Base-by-base conservation (phyloP, 1,140 invertebrate genomes). In the Drosophila bifasciata region DNA sequence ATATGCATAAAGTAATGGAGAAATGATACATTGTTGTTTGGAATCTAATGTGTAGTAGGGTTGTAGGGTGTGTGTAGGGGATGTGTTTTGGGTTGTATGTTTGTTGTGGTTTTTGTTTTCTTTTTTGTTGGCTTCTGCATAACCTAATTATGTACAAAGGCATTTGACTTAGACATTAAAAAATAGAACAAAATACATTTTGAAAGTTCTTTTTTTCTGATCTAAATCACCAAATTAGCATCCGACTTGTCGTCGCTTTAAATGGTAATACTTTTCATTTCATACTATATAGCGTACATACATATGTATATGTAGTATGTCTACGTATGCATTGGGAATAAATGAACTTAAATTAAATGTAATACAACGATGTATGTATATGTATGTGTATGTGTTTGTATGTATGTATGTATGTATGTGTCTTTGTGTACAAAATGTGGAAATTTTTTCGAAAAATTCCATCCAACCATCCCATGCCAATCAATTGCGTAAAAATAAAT, bases 101-200 rank as follows among this genome's bases (percentile, higher is more conserved):
- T 53, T n/a, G n/a, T n/a, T 43, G 32, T 36, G 28, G 28, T n/a
- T n/a, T n/a, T n/a, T n/a, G n/a, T n/a, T n/a, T n/a, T n/a, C n/a
- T 28, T 44, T 25, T 40, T 41, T 19, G 69, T 39, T 40, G 44
- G 46, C 63, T 61, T 49, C 13, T 13, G 5, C 36, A 39, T 55
- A 43, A 53, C 74, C 53, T 48, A 32, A 25, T 58, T 70, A 80
- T 80, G 57, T 76, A 79, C 77, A 79, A 45, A 75, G 63, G 64
- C 43, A 53, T 74, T 63, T 76, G 77, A 79, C 76, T 79, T 63
- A 79, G 45, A 57, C 19, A 48, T 21, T 68, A 43, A 32, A 16
- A 41, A 49, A 66, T 21, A 68, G 52, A 60, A 45, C 50, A 59
- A 43, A 43, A 11, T 7, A 55, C 40, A 55, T 23, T 23, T 15